Evolutionary conservation across 2,888 invertebrate genomes (phyloP).

Genomic region (Tetranychus truncatus): DNA sequence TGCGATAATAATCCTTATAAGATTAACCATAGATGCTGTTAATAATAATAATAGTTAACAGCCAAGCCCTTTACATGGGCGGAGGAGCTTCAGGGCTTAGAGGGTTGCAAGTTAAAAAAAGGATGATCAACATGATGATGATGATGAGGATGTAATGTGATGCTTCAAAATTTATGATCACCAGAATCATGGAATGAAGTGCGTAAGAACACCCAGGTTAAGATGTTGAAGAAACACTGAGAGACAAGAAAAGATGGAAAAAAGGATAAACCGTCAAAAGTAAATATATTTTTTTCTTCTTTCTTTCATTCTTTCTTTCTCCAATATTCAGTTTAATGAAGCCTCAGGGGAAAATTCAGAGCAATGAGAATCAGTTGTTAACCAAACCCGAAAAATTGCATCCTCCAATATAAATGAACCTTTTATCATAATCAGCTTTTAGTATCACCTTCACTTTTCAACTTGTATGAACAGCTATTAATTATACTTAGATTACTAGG

Average conservation of each 20-base stretch:
- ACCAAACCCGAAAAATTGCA: background rate
- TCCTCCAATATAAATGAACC: too few relatives aligned
- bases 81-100: background rate
- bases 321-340: background rate
- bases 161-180: background rate
- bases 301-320: background rate
- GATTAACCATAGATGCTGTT: too few relatives aligned
- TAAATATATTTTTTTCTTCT: background rate
- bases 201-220: background rate
- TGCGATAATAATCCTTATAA: too few relatives aligned
- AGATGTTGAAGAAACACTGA: too few relatives aligned
- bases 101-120: background rate
- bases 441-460: background rate
- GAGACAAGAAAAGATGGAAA: background rate
- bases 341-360: background rate
- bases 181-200: background rate
- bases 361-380: background rate
- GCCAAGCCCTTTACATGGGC: background rate
- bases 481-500: background rate
- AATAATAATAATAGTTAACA: background rate
- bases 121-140: background rate
- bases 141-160: slow-evolving; percentile 1
- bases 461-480: background rate
- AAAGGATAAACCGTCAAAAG: background rate
- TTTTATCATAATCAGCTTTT: too few relatives aligned